These are phyloP conservation scores for Diabrotica balteata DNA, from an alignment of 2,888 invertebrate species.

Conservation along the genomic window DNA sequence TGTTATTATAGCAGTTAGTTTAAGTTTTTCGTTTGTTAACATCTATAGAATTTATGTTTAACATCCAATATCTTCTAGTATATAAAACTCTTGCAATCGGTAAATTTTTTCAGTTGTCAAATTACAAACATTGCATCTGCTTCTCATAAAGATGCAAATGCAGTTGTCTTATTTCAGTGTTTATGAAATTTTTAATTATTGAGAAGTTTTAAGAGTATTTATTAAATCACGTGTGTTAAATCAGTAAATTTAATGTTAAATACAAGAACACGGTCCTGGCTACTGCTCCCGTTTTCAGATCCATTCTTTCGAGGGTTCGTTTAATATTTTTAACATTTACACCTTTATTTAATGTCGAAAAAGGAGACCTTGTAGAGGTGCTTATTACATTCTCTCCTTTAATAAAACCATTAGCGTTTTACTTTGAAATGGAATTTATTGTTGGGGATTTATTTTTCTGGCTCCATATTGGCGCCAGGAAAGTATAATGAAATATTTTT, in stretches of 20 bases:
- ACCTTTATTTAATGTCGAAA: conserved; percentile 57
- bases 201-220: not conserved
- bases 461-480: too few species aligned
- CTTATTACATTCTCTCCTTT: conserved; percentile 58
- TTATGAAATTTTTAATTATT: too few species aligned
- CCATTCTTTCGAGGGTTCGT: conserved; percentile 36
- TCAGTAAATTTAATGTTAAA: not conserved
- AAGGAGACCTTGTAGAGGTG: conserved; percentile 54
- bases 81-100: too few species aligned
- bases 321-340: conserved; percentile 57
- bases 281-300: conserved; percentile 11
- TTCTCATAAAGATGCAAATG: too few species aligned
- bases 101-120: too few species aligned
- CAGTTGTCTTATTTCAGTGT: too few species aligned
- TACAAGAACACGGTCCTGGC: not conserved
- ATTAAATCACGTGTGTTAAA: not conserved
- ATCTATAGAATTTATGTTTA: too few species aligned
- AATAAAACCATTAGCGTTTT: conserved; percentile 53
- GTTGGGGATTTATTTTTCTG: conserved; percentile 33
- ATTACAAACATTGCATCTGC: too few species aligned
- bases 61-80: too few species aligned
- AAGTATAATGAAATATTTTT: too few species aligned
- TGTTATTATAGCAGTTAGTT: too few species aligned
- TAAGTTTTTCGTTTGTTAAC: too few species aligned
- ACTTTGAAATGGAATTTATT: conserved; percentile 47